Percentiles rank a stretch among this genome's conserved stretches.
phyloP scores from a whole-genome alignment of 2,797 vertebrate species.

The Carcharodon carcharias region DNA sequence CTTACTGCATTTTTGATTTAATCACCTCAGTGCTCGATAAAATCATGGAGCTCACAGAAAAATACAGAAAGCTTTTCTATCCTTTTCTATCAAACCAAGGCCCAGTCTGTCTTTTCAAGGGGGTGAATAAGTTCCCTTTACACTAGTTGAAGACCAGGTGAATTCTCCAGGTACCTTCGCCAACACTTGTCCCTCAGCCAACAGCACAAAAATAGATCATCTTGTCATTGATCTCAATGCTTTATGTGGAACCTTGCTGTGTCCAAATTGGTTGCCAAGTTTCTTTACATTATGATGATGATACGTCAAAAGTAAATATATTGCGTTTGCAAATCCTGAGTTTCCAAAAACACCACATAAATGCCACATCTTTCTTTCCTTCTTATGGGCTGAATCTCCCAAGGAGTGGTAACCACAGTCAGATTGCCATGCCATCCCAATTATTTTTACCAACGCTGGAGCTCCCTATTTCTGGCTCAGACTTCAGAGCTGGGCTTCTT shows the following conservation, averaged over 20 bases:
- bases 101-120: too few relatives aligned
- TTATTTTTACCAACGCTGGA: too few relatives aligned
- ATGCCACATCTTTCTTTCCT: neutral
- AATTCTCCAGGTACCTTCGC: neutral
- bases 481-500: too few relatives aligned
- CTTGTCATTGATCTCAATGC: neutral
- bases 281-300: neutral
- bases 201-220: neutral
- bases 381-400: too few relatives aligned
- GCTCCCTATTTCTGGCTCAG: too few relatives aligned
- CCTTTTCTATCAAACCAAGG: neutral
- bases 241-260: neutral
- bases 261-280: neutral
- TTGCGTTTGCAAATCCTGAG: too few relatives aligned
- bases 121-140: neutral
- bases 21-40: neutral
- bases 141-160: neutral
- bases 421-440: too few relatives aligned
- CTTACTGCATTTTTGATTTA: neutral
- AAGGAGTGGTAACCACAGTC: too few relatives aligned
- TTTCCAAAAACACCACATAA: neutral
- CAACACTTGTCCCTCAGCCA: neutral
- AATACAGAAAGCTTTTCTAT: neutral
- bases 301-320: neutral
- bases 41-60: neutral